Evolutionary conservation across 2,113 vertebrate genomes (phyloP).

Genomic region (Podiceps cristatus): DNA sequence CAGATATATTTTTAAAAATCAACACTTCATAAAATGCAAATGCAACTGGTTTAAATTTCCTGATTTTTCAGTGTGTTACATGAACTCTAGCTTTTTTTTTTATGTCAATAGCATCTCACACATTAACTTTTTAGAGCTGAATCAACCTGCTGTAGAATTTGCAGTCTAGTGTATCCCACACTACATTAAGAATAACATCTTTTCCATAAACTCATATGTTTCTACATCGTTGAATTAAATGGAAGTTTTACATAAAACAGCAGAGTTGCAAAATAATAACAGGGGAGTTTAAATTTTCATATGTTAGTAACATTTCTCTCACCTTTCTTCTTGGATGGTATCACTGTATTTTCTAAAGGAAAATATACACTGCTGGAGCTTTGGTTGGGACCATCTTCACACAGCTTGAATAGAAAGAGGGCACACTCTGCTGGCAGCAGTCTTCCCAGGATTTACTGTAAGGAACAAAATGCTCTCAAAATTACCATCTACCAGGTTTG

Average conservation of each 20-base stretch:
- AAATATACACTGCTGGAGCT: background rate
- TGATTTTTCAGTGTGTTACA: background rate
- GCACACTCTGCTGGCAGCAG: background rate
- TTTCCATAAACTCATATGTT: background rate
- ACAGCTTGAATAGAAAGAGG: background rate
- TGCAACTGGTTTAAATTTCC: background rate
- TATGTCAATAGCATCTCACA: background rate
- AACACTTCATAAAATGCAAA: background rate
- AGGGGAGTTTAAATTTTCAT: background rate
- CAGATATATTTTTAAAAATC: accelerated
- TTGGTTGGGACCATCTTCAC: background rate
- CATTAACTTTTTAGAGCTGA: background rate
- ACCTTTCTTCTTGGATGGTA: background rate
- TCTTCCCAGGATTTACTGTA: background rate
- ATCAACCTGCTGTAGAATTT: background rate
- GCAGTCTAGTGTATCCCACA: background rate
- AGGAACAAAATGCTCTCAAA: background rate
- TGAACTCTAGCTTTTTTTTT: background rate
- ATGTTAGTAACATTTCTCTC: background rate
- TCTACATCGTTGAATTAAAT: background rate
- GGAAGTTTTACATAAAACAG: background rate
- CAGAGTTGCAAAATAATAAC: background rate
- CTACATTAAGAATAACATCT: background rate
- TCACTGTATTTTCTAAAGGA: background rate
- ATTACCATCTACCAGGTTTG: background rate